Evolutionary conservation across 2,888 invertebrate genomes (phyloP), one percentile per base, ranked within the genome.

Genomic region (Eilema sororculum): DNA sequence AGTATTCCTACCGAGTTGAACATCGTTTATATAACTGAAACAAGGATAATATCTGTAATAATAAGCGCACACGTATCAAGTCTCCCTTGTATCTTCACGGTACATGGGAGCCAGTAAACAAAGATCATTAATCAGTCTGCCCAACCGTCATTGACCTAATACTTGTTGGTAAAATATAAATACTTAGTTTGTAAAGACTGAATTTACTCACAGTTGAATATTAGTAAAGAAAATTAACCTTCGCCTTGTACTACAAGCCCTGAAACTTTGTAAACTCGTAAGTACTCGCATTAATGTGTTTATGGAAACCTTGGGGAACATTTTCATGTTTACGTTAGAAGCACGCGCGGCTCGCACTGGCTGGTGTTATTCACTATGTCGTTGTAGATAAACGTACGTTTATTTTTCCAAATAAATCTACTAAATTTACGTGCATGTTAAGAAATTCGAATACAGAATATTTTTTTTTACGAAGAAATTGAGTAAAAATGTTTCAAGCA

Each of bases 311-410:
- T 86, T 85, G 87, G 87, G 88, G 70, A 71, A 88, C 87, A 85
- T 89, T 89, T 82, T 81, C 84, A 75, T 93, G 90, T 93, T 93
- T 93, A 93, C 87, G 76, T 84, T 87, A 73, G 73, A 80, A 82
- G 91, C 93, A 93, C 93, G 93, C 89, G 85, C 84, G 84, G 72
- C 87, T 86, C 89, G 88, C 89, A 88, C 85, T 77, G 69, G 70
- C 74, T 69, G 24, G 57, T 16, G 68, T 74, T 75, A 79, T 68
- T 82, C 76, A 72, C 75, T 73, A 65, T 76, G 74, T 77, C 75
- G 73, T 80, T 79, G 76, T 77, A 75, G 73, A 79, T 78, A 82
- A 78, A 79, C 71, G 56, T 67, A 25, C 69, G 61, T 74, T 74
- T 63, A 70, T 60, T 73, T 62, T 30, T 20, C 30, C 20, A 58